Percentiles rank a stretch among this genome's conserved stretches.
These are phyloP conservation scores for Diabrotica balteata DNA, from an alignment of 2,888 invertebrate genomes.

Conservation along the genomic window DNA sequence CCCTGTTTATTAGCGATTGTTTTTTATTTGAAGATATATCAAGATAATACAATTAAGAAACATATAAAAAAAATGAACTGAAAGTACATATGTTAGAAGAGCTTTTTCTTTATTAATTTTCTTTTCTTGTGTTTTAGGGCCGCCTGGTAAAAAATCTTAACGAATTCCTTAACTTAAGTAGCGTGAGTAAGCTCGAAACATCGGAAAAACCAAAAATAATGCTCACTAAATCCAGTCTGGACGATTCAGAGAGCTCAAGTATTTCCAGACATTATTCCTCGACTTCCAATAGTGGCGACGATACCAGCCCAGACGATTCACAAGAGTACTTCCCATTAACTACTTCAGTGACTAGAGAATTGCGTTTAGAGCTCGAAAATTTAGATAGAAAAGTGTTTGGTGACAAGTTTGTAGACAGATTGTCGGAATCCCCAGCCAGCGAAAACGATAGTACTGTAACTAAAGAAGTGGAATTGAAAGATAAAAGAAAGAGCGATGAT, in stretches of 20 bases:
- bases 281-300: slow-evolving; percentile 61
- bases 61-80: too few relatives aligned
- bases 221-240: slow-evolving; percentile 61
- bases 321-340: slow-evolving; percentile 88
- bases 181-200: slow-evolving; percentile 67
- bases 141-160: slow-evolving; percentile 78
- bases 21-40: too few relatives aligned
- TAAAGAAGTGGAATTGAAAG: too few relatives aligned
- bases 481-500: too few relatives aligned
- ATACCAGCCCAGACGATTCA: slow-evolving; percentile 80
- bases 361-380: slow-evolving; percentile 82
- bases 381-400: slow-evolving; percentile 63
- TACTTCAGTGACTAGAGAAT: slow-evolving; percentile 84
- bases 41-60: too few relatives aligned
- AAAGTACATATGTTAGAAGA: too few relatives aligned
- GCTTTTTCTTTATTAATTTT: not conserved
- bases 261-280: slow-evolving; percentile 53
- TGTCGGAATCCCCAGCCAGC: too few relatives aligned
- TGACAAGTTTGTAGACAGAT: too few relatives aligned
- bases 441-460: too few relatives aligned
- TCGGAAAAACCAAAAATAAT: slow-evolving; percentile 60
- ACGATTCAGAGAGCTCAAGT: slow-evolving; percentile 62
- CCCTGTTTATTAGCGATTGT: too few relatives aligned
- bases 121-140: slow-evolving; percentile 31
- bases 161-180: slow-evolving; percentile 82